Evolutionary conservation across 2,888 invertebrate species (phyloP), one percentile per base, ranked within the genome.

Genomic region (Euplexia lucipara): DNA sequence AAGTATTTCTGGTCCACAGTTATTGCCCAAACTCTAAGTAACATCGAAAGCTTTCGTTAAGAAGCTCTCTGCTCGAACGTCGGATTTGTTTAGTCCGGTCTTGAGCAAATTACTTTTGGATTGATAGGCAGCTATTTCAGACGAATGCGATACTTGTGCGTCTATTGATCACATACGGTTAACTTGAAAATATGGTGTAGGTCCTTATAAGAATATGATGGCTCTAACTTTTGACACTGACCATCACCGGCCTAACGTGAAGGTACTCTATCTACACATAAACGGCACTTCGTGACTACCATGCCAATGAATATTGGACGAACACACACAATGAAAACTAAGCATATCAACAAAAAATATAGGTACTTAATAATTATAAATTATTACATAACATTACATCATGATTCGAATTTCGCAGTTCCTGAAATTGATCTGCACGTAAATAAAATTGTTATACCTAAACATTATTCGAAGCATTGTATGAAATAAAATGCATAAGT

Each of bases 331-430:
- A 34, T 16, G 35, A 37, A 30, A 20, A 18, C 8, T 34, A 18
- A n/a, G n/a, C n/a, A n/a, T 10, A 48, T 63, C 58, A 63, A 51
- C 22, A 60, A 60, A 45, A 53, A 41, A 51, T 66, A 49, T n/a
- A n/a, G n/a, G n/a, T n/a, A n/a, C n/a, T n/a, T n/a, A n/a, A n/a
- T n/a, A 61, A 58, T 54, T n/a, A 48, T 45, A 57, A 62, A 72
- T 59, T 53, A 45, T 39, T 62, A 49, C 54, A 54, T 59, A 69
- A 69, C 61, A 61, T 44, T n/a, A 34, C 10, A 51, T 10, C 14
- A 48, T 45, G 49, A 32, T 34, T 58, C 56, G 51, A 66, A 77
- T 67, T 57, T 70, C 51, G 22, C 51, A 56, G 48, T 49, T 16
- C 37, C 37, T 56, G 58, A 63, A 77, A 59, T 62, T 12, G 32